Evolutionary conservation across 2,797 vertebrate genomes (phyloP).

Genomic region (Pygocentrus nattereri): DNA sequence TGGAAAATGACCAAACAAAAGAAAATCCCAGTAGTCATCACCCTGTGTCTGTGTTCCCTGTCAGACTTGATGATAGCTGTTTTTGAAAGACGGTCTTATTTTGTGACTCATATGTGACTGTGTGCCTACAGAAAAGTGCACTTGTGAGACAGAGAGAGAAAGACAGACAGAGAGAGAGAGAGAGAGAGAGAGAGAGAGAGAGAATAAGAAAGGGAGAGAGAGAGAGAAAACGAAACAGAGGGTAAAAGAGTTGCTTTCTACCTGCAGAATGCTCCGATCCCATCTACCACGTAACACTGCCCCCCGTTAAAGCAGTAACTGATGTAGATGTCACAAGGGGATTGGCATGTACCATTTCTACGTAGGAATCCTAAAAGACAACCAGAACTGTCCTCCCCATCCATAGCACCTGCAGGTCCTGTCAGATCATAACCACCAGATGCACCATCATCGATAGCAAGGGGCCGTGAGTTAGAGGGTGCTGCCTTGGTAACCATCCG

Average conservation of each 20-base stretch:
- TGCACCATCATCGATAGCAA: neutral
- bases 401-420: neutral
- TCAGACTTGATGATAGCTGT: too few species aligned
- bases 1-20: slow-evolving; percentile 5
- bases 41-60: neutral
- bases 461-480: slow-evolving; percentile 28
- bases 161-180: neutral
- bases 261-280: slow-evolving; percentile 81
- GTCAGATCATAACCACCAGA: slow-evolving; percentile 11
- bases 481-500: slow-evolving; percentile 18
- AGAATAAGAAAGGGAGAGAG: neutral
- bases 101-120: neutral
- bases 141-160: neutral
- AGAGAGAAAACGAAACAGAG: neutral
- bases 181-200: neutral
- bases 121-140: neutral
- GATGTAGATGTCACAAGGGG: slow-evolving; percentile 79
- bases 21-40: neutral
- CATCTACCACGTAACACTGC: slow-evolving; percentile 86
- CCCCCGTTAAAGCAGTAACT: slow-evolving; percentile 87
- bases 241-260: slow-evolving; percentile 11
- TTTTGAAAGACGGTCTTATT: neutral
- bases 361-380: slow-evolving; percentile 51
- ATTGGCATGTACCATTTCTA: slow-evolving; percentile 62
- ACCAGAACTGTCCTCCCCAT: neutral